Evolutionary conservation across 2,113 vertebrate species (phyloP), one percentile per base, ranked within the genome.

Genomic region (Pitta sordida): DNA sequence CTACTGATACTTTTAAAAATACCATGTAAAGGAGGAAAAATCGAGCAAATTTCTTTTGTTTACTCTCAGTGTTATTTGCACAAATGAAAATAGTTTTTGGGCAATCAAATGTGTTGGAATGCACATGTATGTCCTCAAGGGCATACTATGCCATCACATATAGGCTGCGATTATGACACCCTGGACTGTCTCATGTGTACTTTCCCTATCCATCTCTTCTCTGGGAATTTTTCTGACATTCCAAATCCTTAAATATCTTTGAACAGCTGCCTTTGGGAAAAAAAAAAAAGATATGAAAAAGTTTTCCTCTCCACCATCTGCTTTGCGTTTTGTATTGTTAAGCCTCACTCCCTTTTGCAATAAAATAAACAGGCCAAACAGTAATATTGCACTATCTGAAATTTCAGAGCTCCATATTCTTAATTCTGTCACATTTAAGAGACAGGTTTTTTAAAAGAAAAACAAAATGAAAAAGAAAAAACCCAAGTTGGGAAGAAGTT

Each of bases 211-310:
- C 86, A 8, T 86, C 59, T 92, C 29, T 85, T 55, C 79, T 82
- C 51, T 90, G 93, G 79, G 91, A 86, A 59, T 93, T 93, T 82
- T 95, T 95, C 51, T 91, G 67, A 62, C 88, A 83, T 96, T 94
- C 90, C 88, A 88, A 83, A 86, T 64, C 90, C 51, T 86, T 96
- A 96, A 96, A 96, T 96, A 96, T 78, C 85, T 91, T 95, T 65
- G 92, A 96, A 73, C 90, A 95, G 88, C 85, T 96, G 88, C 71
- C 62, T 87, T 90, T 12, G 34, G 58, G 32, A 41, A 16, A 34
- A 24, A 87, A 88, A 76, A 41, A 79, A 93, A 75, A n/a, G 29
- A n/a, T 8, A 32, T 67, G 6, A 52, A 65, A 58, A 86, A 76
- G 36, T 91, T 95, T 87, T 91, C 58, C 77, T 69, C 63, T 63